Conservation (phyloP, 2,113 vertebrate genomes). For the Dendrocopos noguchii region DNA sequence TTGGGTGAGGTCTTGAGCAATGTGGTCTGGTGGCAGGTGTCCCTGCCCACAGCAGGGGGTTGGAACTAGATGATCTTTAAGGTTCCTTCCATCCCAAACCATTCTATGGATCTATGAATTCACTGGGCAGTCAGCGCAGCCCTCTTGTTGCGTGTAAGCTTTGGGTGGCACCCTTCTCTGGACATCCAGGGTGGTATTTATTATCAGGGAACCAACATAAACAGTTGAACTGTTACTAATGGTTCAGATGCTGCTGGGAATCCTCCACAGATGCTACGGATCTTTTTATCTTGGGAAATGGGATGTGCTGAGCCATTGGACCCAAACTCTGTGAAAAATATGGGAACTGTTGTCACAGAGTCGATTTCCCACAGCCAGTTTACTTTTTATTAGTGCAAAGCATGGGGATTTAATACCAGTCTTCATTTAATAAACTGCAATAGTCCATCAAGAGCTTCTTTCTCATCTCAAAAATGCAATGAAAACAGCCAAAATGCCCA, state of each 20-base stretch:
- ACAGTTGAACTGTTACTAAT: not conserved
- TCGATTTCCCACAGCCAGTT: not conserved
- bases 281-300: not conserved
- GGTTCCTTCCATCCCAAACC: too few relatives aligned
- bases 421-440: not conserved
- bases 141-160: not conserved
- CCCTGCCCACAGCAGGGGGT: too few relatives aligned
- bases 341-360: not conserved
- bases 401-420: rapidly evolving
- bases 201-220: not conserved
- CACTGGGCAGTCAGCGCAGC: not conserved
- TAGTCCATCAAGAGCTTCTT: not conserved
- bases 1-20: too few relatives aligned
- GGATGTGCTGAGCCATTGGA: not conserved
- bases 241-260: not conserved
- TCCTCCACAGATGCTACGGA: not conserved
- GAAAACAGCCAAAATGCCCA: not conserved
- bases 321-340: not conserved
- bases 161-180: not conserved
- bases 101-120: not conserved
- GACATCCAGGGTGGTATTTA: too few relatives aligned
- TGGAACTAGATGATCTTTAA: too few relatives aligned
- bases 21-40: too few relatives aligned
- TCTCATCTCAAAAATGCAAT: not conserved
- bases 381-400: not conserved